A percentile compares a stretch with the other conserved stretches of the same genome.
phyloP scores from a whole-genome alignment of 2,797 vertebrate genomes.

The Hoplostethus mediterraneus region DNA sequence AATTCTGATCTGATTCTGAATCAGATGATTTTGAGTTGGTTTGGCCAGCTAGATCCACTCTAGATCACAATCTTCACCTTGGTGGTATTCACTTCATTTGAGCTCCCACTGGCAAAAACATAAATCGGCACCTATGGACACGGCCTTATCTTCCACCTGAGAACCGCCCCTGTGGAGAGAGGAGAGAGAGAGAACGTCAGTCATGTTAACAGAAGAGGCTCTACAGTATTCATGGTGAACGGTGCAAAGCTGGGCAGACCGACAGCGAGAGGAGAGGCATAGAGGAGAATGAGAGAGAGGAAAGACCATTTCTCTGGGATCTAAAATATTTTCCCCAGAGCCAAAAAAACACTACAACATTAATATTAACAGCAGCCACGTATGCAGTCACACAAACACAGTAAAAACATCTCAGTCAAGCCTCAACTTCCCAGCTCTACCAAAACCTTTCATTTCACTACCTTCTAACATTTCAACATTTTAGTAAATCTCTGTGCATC shows the following conservation, averaged over 20 bases:
- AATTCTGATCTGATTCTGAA: too few species aligned
- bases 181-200: constrained; percentile 47
- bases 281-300: constrained; percentile 7
- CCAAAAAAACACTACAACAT: constrained; percentile 29
- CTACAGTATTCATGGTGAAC: constrained; percentile 75
- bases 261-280: constrained; percentile 25
- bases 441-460: constrained; percentile 34
- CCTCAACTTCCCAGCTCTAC: constrained; percentile 35
- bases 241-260: constrained; percentile 46
- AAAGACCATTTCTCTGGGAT: constrained; percentile 17
- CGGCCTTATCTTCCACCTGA: constrained; percentile 95
- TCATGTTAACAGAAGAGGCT: constrained; percentile 60
- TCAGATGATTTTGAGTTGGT: too few species aligned
- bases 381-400: constrained; percentile 21
- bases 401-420: not conserved
- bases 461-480: constrained; percentile 41
- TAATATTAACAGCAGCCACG: constrained; percentile 19
- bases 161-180: constrained; percentile 87
- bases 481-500: too few species aligned
- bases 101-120: too few species aligned
- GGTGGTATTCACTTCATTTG: constrained; percentile 75
- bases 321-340: constrained; percentile 26
- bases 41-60: too few species aligned
- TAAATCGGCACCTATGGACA: constrained; percentile 72
- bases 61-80: too few species aligned